Conservation (phyloP, 2,888 invertebrate genomes). For the Operophtera brumata region DNA sequence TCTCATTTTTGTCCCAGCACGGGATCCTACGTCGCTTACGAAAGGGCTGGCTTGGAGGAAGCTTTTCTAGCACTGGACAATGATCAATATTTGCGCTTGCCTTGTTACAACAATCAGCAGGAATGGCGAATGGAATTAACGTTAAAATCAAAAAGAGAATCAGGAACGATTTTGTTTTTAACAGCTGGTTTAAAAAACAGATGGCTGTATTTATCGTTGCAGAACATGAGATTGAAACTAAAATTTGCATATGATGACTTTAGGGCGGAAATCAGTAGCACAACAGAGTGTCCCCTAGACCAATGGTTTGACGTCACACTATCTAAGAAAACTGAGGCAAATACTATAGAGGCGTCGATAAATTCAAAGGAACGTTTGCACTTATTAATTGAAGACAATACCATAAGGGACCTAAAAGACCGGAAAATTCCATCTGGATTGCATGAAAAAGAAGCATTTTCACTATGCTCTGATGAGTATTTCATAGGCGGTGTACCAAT, state of each 20-base stretch:
- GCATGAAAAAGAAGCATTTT: slow-evolving; percentile 1
- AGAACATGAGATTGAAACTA: slow-evolving; percentile 64
- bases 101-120: slow-evolving; percentile 59
- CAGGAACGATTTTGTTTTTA: slow-evolving; percentile 63
- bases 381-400: slow-evolving; percentile 41
- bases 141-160: slow-evolving; percentile 57
- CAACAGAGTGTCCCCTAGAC: slow-evolving; percentile 54
- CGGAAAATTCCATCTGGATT: neutral
- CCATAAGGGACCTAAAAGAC: neutral
- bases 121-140: slow-evolving; percentile 66
- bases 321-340: slow-evolving; percentile 53
- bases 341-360: slow-evolving; percentile 63
- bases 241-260: slow-evolving; percentile 51
- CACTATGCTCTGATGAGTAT: slow-evolving; percentile 62
- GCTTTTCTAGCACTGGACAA: slow-evolving; percentile 55
- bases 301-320: slow-evolving; percentile 68
- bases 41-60: slow-evolving; percentile 62
- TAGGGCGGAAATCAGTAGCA: slow-evolving; percentile 58
- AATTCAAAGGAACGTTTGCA: slow-evolving; percentile 66
- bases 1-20: slow-evolving; percentile 50
- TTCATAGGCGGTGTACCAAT: slow-evolving; percentile 61
- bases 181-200: slow-evolving; percentile 42
- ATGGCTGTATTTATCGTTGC: slow-evolving; percentile 60
- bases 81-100: slow-evolving; percentile 62
- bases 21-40: slow-evolving; percentile 65